A percentile compares a stretch with the other conserved stretches of the same genome.
phyloP scores from a whole-genome alignment of 92 coral and sea anemone genomes.

The Phenganax subtilis region DNA sequence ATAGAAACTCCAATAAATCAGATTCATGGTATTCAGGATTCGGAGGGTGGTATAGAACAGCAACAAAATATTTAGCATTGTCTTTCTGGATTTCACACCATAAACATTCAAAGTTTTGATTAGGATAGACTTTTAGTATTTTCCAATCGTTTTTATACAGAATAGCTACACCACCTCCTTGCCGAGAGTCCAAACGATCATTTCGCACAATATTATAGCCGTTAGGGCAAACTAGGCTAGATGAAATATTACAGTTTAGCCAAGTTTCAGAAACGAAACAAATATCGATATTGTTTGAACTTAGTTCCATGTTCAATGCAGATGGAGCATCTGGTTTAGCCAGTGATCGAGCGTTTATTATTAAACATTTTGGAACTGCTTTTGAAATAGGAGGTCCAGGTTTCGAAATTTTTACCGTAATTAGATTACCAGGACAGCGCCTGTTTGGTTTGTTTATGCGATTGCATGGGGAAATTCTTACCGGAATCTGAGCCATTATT shows the following conservation, averaged over 20 bases:
- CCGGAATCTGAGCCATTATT: too few species aligned
- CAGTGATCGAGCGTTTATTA: constrained; percentile 51
- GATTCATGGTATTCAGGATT: constrained; percentile 44
- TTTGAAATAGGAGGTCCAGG: constrained; percentile 48
- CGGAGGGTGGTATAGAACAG: constrained; percentile 53
- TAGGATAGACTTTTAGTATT: constrained; percentile 7
- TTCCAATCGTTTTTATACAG: constrained; percentile 37
- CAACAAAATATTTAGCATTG: constrained; percentile 50
- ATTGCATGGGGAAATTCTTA: too few species aligned
- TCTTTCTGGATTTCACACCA: constrained; percentile 34
- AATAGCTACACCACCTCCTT: constrained; percentile 40
- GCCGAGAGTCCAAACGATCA: constrained; percentile 27
- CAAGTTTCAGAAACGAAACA: constrained; percentile 56
- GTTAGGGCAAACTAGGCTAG: constrained; percentile 44
- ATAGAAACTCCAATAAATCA: constrained; percentile 46
- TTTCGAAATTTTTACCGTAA: background rate
- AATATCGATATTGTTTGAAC: constrained; percentile 42
- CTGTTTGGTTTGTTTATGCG: too few species aligned
- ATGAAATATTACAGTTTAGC: constrained; percentile 40
- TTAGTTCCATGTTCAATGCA: background rate
- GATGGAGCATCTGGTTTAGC: constrained; percentile 52
- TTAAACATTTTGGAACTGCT: constrained; percentile 45
- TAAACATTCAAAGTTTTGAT: constrained; percentile 36
- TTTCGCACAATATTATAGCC: constrained; percentile 21
- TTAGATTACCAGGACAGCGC: background rate